Evolutionary conservation across 2,797 vertebrate species (phyloP).

Genomic region (Oryzias sinensis): DNA sequence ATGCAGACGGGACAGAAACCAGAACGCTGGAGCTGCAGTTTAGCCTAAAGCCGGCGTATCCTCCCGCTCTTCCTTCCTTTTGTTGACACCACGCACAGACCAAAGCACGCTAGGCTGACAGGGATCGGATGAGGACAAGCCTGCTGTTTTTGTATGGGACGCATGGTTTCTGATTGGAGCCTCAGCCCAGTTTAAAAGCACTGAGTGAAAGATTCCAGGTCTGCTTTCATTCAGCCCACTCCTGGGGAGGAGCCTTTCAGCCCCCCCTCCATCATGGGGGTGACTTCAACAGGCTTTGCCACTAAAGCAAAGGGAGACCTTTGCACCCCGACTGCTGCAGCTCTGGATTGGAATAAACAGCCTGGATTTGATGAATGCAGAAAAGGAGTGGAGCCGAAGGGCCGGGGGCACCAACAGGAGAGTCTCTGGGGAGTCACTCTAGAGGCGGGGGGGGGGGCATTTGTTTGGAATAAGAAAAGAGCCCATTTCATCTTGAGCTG

Average conservation of each 20-base stretch:
- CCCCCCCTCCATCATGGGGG: slow-evolving; percentile 37
- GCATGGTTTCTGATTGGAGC: slow-evolving; percentile 24
- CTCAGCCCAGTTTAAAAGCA: slow-evolving; percentile 24
- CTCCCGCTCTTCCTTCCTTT: slow-evolving; percentile 72
- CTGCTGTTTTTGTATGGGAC: slow-evolving; percentile 39
- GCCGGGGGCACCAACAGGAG: slow-evolving; percentile 76
- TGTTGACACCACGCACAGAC: slow-evolving; percentile 50
- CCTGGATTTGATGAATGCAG: slow-evolving; percentile 65
- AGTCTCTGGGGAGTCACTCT: slow-evolving; percentile 75
- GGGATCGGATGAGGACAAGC: slow-evolving; percentile 50
- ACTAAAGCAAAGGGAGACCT: slow-evolving; percentile 61
- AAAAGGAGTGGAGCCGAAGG: slow-evolving; percentile 62
- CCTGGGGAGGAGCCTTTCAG: slow-evolving; percentile 62
- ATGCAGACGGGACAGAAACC: slow-evolving; percentile 66
- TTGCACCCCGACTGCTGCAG: slow-evolving; percentile 53
- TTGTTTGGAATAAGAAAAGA: slow-evolving; percentile 78
- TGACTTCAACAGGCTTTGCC: slow-evolving; percentile 31
- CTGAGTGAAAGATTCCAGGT: slow-evolving; percentile 24
- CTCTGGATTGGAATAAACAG: slow-evolving; percentile 63
- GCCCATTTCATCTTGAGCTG: slow-evolving; percentile 73
- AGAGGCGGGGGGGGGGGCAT: slow-evolving; percentile 64
- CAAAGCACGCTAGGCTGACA: slow-evolving; percentile 48
- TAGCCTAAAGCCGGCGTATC: slow-evolving; percentile 57
- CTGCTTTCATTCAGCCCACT: slow-evolving; percentile 43
- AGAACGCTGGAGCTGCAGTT: slow-evolving; percentile 52